These are phyloP conservation scores for Cephus pulcher DNA, from an alignment of 2,888 invertebrate species.

Conservation along the genomic window DNA sequence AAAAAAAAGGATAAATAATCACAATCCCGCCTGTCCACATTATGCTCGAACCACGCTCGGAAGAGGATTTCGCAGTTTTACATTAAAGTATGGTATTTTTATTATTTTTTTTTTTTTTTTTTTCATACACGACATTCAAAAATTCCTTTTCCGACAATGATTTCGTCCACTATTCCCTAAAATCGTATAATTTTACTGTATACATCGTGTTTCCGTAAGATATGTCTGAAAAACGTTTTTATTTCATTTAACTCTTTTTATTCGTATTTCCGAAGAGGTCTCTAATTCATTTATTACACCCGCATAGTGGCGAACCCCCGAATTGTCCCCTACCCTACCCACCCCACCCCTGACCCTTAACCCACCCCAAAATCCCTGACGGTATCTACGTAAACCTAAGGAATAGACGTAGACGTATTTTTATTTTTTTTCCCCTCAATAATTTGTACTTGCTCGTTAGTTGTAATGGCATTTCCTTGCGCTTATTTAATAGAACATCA, in stretches of 20 bases:
- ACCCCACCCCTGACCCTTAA: constrained; percentile 23
- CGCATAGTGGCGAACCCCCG: neutral
- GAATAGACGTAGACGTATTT: constrained; percentile 53
- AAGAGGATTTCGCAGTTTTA: constrained; percentile 1
- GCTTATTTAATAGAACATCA: constrained; percentile 37
- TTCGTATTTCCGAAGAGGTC: constrained; percentile 17
- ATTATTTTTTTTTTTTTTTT: constrained; percentile 19
- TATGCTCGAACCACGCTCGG: constrained; percentile 37
- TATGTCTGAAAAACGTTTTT: constrained; percentile 56
- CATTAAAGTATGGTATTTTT: constrained; percentile 19
- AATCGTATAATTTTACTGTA: constrained; percentile 64
- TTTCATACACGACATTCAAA: constrained; percentile 34
- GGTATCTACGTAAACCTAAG: constrained; percentile 54
- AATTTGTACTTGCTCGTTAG: constrained; percentile 66
- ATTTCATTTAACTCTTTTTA: constrained; percentile 22
- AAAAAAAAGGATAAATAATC: constrained; percentile 15
- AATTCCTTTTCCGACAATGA: neutral
- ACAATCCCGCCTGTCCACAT: constrained; percentile 39
- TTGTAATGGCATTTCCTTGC: constrained; percentile 61
- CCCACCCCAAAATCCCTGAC: constrained; percentile 20
- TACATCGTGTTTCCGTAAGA: constrained; percentile 61
- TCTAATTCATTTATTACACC: neutral
- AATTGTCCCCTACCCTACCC: constrained; percentile 12
- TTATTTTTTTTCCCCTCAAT: constrained; percentile 43
- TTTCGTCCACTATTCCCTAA: constrained; percentile 39